Percentiles rank a stretch among this genome's conserved stretches.
phyloP scores from a whole-genome alignment of 2,113 vertebrate genomes.

The Macrotus californicus region DNA sequence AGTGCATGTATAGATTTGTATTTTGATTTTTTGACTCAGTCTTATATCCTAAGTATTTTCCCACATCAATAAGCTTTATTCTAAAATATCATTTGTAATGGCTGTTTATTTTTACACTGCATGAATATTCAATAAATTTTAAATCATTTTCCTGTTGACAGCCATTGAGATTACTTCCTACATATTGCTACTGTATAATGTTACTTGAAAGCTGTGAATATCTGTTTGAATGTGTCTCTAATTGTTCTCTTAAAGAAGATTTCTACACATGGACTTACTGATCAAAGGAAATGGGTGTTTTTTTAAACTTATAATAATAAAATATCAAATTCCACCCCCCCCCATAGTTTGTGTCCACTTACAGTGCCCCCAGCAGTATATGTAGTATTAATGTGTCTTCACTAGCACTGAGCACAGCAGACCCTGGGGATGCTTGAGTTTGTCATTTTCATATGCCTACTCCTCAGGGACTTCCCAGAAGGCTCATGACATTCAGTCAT shows the following conservation, averaged over 20 bases:
- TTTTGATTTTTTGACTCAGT: not conserved
- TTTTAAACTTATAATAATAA: not conserved
- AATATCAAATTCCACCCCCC: not conserved
- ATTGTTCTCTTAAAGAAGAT: not conserved
- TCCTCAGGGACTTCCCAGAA: not conserved
- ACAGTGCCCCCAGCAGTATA: not conserved
- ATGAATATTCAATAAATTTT: not conserved
- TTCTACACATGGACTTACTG: not conserved
- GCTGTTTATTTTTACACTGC: not conserved
- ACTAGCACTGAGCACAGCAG: not conserved
- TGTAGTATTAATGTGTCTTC: not conserved
- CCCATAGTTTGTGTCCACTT: not conserved
- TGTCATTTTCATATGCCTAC: not conserved
- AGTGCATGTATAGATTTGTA: not conserved
- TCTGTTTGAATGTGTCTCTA: not conserved
- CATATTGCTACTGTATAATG: not conserved
- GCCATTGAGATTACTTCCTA: not conserved
- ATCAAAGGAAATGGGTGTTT: not conserved
- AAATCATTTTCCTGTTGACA: not conserved
- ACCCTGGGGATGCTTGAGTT: not conserved
- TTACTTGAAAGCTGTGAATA: not conserved
- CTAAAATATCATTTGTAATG: not conserved
- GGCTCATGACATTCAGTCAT: not conserved
- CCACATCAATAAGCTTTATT: not conserved
- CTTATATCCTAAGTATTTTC: constrained; percentile 11